Base-by-base conservation (phyloP, 2,888 invertebrate species). In the Spisula solida region DNA sequence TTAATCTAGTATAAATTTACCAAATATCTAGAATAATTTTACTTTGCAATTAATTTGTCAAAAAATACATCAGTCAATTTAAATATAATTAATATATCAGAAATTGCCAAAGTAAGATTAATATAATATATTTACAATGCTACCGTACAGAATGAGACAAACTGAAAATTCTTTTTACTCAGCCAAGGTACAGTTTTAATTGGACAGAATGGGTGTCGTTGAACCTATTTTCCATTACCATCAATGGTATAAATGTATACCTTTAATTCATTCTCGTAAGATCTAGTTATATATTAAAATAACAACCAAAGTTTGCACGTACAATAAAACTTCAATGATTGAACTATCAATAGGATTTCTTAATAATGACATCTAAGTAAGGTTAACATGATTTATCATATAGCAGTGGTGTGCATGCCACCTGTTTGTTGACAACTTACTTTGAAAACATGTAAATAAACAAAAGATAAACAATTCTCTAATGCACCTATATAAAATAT, bases 271-370 rank as follows among this genome's bases (percentile, higher is more conserved):
- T 31, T 16, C 16, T 51, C 51, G 51, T 48, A 25, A 51, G 75
- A 75, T 25, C 47, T 41, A 25, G 29, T 34, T 80, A 34, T 48
- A 48, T 47, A 51, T 51, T 25, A 51, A 83, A 75, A 83, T 83
- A 51, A 66, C 75, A 83, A 66, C 83, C 83, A 83, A 47, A 75
- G 83, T 83, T 83, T 83, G 83, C 29, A 31, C 51, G 12, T 31
- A 75, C 31, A 31, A 75, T 18, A 75, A n/a, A 75, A 31, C 75
- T 12, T 34, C 25, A 31, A 31, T 34, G 34, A 14, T 75, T 18
- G 31, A 75, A 75, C 18, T 16, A 75, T 75, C 29, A 29, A 75
- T 34, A 31, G 31, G 34, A 75, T 75, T 75, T 31, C 31, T n/a
- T 75, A 31, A 41, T 41, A 41, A 41, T 41, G 34, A 16, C 34